Conservation (phyloP, 2,113 vertebrate species). For the Hassar affinis region DNA sequence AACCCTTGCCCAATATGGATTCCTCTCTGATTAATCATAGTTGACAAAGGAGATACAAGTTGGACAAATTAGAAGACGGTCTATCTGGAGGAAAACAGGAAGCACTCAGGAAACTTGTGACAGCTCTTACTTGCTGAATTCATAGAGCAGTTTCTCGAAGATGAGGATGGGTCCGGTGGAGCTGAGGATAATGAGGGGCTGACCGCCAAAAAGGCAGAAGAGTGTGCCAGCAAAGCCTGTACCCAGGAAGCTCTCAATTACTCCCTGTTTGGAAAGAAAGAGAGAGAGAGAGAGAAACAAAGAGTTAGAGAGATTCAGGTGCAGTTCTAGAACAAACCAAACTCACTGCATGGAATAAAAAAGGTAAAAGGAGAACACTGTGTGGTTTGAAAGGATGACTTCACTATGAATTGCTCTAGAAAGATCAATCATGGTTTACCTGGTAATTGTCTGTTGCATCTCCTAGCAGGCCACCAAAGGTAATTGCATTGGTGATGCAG, state of each 20-base stretch:
- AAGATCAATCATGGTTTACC: slow-evolving; percentile 65
- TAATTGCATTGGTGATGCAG: slow-evolving; percentile 97
- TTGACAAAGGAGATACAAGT: neutral
- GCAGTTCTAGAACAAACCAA: neutral
- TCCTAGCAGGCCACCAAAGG: slow-evolving; percentile 92
- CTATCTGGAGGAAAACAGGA: neutral
- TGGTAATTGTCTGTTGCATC: slow-evolving; percentile 97
- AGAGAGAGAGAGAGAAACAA: neutral
- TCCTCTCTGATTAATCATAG: too few species aligned
- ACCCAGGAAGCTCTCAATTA: slow-evolving; percentile 97
- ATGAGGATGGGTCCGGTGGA: slow-evolving; percentile 98
- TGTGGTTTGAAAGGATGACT: neutral
- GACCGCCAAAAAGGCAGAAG: slow-evolving; percentile 90
- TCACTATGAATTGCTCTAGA: slow-evolving; percentile 9
- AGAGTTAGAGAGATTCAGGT: neutral
- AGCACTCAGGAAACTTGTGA: neutral
- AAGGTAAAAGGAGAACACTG: neutral
- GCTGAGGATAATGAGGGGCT: slow-evolving; percentile 98
- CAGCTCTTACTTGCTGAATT: slow-evolving; percentile 94
- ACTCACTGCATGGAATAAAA: neutral
- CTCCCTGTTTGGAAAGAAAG: slow-evolving; percentile 76
- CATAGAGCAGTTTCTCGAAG: slow-evolving; percentile 96
- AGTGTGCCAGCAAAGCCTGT: slow-evolving; percentile 88
- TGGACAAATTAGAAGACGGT: neutral
- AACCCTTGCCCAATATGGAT: neutral